phyloP scores from a whole-genome alignment of 2,888 invertebrate species.

The Bombylius discolor region DNA sequence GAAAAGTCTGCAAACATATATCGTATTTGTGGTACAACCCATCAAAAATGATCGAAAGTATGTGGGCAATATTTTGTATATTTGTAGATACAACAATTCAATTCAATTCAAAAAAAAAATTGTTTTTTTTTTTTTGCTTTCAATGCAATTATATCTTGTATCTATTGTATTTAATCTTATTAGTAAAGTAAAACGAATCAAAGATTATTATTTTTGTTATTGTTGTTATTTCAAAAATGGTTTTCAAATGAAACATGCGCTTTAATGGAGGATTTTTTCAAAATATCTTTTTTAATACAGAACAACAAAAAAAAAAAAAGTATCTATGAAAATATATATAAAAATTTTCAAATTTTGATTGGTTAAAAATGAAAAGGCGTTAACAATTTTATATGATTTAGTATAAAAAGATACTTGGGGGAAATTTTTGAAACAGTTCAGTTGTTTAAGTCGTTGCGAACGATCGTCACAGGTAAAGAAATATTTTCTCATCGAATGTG shows the following conservation, averaged over 20 bases:
- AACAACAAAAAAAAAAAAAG: no score
- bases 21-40: neutral
- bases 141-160: no score
- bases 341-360: conserved; percentile 1
- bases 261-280: neutral
- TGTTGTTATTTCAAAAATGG: neutral
- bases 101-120: no score
- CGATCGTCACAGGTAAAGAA: neutral
- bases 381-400: neutral
- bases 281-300: no score
- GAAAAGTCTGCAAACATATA: neutral
- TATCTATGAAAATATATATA: neutral
- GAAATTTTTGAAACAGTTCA: conserved; percentile 6
- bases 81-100: no score
- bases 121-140: no score
- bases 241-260: neutral
- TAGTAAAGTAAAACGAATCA: neutral
- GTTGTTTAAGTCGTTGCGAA: conserved; percentile 9
- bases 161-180: no score
- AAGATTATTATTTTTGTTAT: neutral
- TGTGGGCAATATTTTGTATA: neutral
- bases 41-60: neutral
- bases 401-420: conserved; percentile 10
- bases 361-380: neutral
- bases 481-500: no score